Evolutionary conservation across 2,888 invertebrate species (phyloP).

Genomic region (Agrotis ipsilon): DNA sequence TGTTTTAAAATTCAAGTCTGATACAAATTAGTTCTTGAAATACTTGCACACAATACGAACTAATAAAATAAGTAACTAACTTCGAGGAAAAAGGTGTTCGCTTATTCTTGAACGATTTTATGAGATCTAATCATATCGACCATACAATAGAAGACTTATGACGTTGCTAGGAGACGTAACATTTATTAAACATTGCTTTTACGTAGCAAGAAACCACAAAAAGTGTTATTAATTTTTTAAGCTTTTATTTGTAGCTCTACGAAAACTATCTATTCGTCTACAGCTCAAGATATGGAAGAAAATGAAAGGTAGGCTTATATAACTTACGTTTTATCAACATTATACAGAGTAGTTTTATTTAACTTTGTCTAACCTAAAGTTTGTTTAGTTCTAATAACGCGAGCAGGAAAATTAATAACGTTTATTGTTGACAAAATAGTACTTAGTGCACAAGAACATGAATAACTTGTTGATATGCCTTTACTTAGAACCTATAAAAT

Average conservation of each 20-base stretch:
- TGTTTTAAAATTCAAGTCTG: conserved; percentile 35
- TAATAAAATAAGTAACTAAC: not conserved
- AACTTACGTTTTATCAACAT: conserved; percentile 12
- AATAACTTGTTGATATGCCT: not conserved
- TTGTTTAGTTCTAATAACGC: conserved; percentile 5
- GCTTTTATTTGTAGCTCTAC: not conserved
- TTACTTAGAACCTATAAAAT: not conserved
- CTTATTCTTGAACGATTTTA: conserved; percentile 8
- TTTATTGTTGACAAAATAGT: conserved; percentile 6
- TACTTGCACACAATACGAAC: conserved; percentile 16
- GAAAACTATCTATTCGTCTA: not conserved
- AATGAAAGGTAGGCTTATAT: conserved; percentile 48
- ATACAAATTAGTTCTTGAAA: conserved; percentile 34
- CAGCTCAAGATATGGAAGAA: conserved; percentile 42
- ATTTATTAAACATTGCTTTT: conserved; percentile 27
- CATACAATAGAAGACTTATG: conserved; percentile 32
- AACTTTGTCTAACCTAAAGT: not conserved
- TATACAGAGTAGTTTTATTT: not conserved
- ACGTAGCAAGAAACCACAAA: conserved; percentile 1
- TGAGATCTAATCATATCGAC: conserved; percentile 48
- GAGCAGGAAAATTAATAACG: conserved; percentile 1
- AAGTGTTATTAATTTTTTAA: conserved; percentile 14
- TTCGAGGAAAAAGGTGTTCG: conserved; percentile 2
- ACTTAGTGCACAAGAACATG: not conserved
- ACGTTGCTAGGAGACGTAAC: conserved; percentile 57